Conservation (phyloP, 2,113 vertebrate species). For the Chionomys nivalis region DNA sequence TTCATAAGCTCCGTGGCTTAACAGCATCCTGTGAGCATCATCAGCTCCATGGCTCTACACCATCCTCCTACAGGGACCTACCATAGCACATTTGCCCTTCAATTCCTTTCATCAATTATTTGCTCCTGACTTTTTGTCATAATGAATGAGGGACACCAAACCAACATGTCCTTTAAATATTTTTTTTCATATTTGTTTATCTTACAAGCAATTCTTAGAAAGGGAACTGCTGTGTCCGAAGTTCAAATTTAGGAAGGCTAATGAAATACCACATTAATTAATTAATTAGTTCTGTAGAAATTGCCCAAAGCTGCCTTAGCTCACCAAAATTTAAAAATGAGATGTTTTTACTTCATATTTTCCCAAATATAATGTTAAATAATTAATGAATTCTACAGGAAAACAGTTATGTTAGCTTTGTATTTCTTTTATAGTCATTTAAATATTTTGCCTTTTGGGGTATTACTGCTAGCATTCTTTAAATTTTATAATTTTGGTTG, state of each 20-base stretch:
- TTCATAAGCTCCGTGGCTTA: background rate
- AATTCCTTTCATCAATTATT: background rate
- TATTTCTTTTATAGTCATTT: conserved; percentile 7
- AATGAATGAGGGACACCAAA: background rate
- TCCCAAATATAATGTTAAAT: background rate
- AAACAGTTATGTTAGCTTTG: background rate
- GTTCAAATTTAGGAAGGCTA: background rate
- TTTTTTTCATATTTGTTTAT: conserved; percentile 43
- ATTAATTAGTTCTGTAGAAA: background rate
- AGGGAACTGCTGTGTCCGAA: background rate
- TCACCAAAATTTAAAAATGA: background rate
- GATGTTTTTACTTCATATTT: conserved; percentile 10
- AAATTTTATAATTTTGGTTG: conserved; percentile 22
- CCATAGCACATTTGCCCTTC: background rate
- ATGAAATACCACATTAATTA: conserved; percentile 34
- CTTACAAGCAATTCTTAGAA: conserved; percentile 14
- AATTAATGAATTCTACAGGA: background rate
- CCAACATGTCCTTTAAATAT: background rate
- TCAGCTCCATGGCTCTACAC: background rate
- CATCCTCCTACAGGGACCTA: background rate
- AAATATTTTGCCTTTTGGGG: background rate
- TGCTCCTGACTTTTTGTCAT: conserved; percentile 38
- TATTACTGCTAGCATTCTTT: background rate
- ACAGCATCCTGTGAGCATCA: background rate
- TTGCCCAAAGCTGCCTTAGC: background rate